Base-by-base conservation (phyloP, 2,888 invertebrate species). In the Agonopterix alstromeriana region DNA sequence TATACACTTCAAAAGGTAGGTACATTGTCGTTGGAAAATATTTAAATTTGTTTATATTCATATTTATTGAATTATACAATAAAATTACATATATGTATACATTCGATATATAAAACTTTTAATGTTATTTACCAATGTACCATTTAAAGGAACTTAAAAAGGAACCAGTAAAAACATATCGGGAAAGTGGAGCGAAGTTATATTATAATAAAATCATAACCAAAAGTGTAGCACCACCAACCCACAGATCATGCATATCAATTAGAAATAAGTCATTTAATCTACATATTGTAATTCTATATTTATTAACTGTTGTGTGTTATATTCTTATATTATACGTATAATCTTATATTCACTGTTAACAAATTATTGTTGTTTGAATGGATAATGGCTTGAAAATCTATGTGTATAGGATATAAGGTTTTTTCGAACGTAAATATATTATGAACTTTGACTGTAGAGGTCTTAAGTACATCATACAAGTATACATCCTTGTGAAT, bases 121-220 rank as follows among this genome's bases (percentile, higher is more conserved):
- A 27, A 5, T 27, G 27, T 51, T 52, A 48, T 54, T 48, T 40
- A 49, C 38, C 41, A 49, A 36, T 49, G 44, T 35, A 41, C 45
- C 43, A 47, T 52, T 38, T 40, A 46, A 52, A 27, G 27, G 7
- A 27, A 27, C 49, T 48, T 47, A 45, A 56, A 57, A 64, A 67
- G 62, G 73, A 81, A 79, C 79, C 78, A 80, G 67, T 60, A 71
- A 14, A 73, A 59, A 81, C 79, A 80, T 82, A 81, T 82, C 82
- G 67, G 63, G 64, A 56, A 60, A 50, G 68, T 69, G 73, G 57
- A 50, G 61, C 55, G 36, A 52, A 48, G 14, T 44, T 41, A 53
- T 40, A 40, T 46, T 48, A 42, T 53, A 42, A 10, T 7, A 27
- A 42, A 55, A 45, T 46, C 14, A 14, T 42, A 42, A 41, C 48